Percentiles rank a stretch among this genome's conserved stretches.
These are phyloP conservation scores for Euura lappo DNA, from an alignment of 1,140 invertebrate species.

Conservation along the genomic window DNA sequence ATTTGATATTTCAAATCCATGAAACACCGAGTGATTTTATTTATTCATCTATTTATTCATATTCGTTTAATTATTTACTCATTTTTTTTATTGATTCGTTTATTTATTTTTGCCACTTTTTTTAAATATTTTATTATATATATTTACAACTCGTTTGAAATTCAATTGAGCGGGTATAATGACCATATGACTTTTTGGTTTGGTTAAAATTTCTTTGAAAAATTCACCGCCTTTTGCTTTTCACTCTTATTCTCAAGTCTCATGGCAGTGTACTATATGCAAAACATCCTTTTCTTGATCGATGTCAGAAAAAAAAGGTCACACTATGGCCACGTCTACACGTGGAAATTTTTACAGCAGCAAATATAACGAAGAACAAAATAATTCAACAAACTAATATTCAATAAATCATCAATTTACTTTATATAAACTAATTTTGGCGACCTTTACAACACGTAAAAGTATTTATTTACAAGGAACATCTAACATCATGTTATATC, in stretches of 20 bases:
- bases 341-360: not conserved
- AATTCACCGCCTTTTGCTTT: too few relatives aligned
- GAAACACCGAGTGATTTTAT: constrained; percentile 20
- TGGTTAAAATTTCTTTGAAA: too few relatives aligned
- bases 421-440: not conserved
- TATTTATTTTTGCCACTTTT: not conserved
- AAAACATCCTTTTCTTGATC: not conserved
- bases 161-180: too few relatives aligned
- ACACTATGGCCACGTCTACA: too few relatives aligned
- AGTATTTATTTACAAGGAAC: constrained; percentile 55
- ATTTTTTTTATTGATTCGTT: constrained; percentile 3
- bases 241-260: constrained; percentile 10
- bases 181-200: too few relatives aligned
- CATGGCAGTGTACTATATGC: constrained; percentile 17
- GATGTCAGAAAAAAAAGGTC: too few relatives aligned
- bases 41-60: constrained; percentile 32
- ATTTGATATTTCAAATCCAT: not conserved
- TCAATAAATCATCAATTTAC: not conserved
- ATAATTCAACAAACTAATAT: too few relatives aligned
- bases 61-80: constrained; percentile 21
- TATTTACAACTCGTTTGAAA: too few relatives aligned
- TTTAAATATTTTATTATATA: too few relatives aligned
- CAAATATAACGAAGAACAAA: too few relatives aligned
- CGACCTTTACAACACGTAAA: not conserved
- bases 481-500: constrained; percentile 54